A percentile compares a stretch with the other conserved stretches of the same genome.
Conservation (phyloP, 2,797 vertebrate species). For the Phoebastria nigripes region DNA sequence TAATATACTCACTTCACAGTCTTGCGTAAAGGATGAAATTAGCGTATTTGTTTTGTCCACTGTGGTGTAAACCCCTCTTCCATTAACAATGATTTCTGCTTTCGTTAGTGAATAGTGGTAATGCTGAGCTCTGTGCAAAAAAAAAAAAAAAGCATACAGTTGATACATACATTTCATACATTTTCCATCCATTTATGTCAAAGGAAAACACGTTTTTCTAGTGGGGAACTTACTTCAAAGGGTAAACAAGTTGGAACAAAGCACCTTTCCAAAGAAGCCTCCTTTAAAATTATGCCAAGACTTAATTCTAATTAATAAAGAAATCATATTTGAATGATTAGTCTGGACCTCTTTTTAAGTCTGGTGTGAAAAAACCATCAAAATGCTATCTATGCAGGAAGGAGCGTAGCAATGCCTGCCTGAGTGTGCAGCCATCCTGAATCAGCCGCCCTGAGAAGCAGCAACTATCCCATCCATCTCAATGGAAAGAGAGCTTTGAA, state of each 20-base stretch:
- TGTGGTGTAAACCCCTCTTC: neutral
- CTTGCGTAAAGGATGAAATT: neutral
- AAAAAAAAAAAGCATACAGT: neutral
- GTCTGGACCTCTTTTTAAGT: neutral
- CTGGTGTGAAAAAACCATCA: neutral
- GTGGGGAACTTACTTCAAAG: neutral
- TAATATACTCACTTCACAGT: neutral
- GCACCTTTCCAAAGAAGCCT: neutral
- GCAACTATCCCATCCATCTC: neutral
- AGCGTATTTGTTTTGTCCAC: neutral
- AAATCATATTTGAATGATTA: neutral
- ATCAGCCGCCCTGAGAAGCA: neutral
- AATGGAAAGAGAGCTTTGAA: neutral
- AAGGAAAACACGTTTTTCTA: neutral
- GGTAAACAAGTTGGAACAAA: neutral
- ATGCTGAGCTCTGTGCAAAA: neutral
- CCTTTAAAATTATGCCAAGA: neutral
- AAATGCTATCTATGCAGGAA: neutral
- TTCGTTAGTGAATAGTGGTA: neutral
- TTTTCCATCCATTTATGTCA: neutral
- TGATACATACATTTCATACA: neutral
- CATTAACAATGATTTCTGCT: neutral
- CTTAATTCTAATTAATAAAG: neutral
- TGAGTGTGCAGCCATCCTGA: neutral
- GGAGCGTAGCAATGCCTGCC: neutral